These are phyloP conservation scores for Taphrorychus bicolor DNA, from an alignment of 2,888 invertebrate species.

Conservation along the genomic window DNA sequence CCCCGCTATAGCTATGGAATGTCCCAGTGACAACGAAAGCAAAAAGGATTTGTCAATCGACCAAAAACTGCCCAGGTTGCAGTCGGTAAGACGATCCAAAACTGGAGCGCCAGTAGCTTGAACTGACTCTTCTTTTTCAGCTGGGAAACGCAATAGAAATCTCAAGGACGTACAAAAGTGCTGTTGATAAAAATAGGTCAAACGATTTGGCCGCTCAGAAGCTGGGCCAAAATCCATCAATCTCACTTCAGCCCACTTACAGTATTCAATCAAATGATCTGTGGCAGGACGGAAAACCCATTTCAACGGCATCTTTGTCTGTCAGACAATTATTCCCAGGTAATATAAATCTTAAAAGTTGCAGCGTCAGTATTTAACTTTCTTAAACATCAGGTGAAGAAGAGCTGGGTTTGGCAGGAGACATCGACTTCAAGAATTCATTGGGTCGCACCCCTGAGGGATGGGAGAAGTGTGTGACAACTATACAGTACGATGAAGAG, in stretches of 20 bases:
- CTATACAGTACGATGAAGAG: constrained; percentile 83
- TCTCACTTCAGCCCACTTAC: constrained; percentile 32
- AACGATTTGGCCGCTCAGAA: constrained; percentile 69
- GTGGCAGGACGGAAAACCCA: constrained; percentile 22
- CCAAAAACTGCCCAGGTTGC: constrained; percentile 37
- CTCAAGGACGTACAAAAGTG: constrained; percentile 38
- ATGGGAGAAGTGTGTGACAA: constrained; percentile 82
- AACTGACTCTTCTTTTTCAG: constrained; percentile 28
- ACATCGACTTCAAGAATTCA: constrained; percentile 75
- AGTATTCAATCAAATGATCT: not conserved
- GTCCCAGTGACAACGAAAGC: constrained; percentile 52
- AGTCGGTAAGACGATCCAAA: constrained; percentile 46
- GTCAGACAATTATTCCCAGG: constrained; percentile 83
- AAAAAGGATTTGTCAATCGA: constrained; percentile 40
- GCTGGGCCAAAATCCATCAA: constrained; percentile 59
- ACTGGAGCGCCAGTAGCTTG: no score
- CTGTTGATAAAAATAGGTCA: constrained; percentile 55
- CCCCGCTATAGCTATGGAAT: constrained; percentile 56
- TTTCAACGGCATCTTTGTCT: constrained; percentile 80
- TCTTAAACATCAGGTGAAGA: constrained; percentile 63
- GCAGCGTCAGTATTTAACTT: not conserved
- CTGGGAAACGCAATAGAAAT: constrained; percentile 43
- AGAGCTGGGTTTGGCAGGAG: constrained; percentile 78
- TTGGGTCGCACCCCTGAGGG: constrained; percentile 81
- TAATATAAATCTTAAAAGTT: not conserved